A percentile compares a stretch with the other conserved stretches of the same genome.
phyloP scores from a whole-genome alignment of 2,888 invertebrate genomes.

The Macroteleia sp. region DNA sequence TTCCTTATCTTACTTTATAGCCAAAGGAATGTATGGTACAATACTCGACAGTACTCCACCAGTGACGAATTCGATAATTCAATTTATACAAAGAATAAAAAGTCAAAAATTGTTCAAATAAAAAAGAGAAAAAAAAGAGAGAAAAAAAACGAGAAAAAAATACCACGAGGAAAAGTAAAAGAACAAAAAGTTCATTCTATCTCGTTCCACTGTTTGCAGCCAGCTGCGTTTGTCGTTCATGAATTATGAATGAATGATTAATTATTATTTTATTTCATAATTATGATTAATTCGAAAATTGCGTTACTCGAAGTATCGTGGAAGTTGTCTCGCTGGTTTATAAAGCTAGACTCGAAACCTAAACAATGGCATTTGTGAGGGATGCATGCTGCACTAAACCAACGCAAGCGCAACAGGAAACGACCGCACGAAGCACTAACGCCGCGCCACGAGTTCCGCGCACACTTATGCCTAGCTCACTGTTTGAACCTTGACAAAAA shows the following conservation, averaged over 20 bases:
- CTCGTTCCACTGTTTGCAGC: conserved; percentile 79
- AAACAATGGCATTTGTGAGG: conserved; percentile 63
- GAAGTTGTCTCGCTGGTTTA: conserved; percentile 51
- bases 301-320: conserved; percentile 42
- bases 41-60: conserved; percentile 82
- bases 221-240: conserved; percentile 75
- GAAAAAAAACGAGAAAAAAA: conserved; percentile 26
- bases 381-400: conserved; percentile 58
- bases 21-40: conserved; percentile 84
- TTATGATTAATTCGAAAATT: conserved; percentile 34
- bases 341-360: conserved; percentile 54
- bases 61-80: conserved; percentile 72
- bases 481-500: conserved; percentile 43
- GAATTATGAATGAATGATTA: conserved; percentile 9
- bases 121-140: conserved; percentile 35
- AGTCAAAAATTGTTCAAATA: too few relatives aligned
- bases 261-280: conserved; percentile 21
- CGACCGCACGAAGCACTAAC: conserved; percentile 57
- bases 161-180: too few relatives aligned
- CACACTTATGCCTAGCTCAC: conserved; percentile 34
- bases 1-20: conserved; percentile 79
- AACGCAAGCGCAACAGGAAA: conserved; percentile 61
- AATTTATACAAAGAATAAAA: conserved; percentile 8
- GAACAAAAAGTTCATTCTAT: too few relatives aligned
- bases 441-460: conserved; percentile 46